Evolutionary conservation across 2,113 vertebrate genomes (phyloP), one percentile per base, ranked within the genome.

Genomic region (Cyprinodon tularosa): DNA sequence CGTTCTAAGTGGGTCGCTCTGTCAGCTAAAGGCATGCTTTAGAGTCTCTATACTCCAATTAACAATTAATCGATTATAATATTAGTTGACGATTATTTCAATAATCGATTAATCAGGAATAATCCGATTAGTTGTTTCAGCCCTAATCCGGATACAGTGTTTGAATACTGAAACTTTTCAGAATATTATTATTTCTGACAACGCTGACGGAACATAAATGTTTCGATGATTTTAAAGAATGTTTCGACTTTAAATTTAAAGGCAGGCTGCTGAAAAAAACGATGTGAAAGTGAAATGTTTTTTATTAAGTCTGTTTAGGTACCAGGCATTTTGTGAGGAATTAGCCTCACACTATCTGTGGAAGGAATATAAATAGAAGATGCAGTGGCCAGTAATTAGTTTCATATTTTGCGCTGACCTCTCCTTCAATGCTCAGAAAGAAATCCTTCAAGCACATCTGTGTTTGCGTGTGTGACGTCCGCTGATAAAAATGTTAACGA

Each of bases 281-380:
- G 29, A 45, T 38, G 57, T 59, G 64, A 57, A 38, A 83, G 63
- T 14, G 42, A 42, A 6, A 42, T 82, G 38, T 74, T 50, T 74
- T 20, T 69, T 12, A 63, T 83, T 77, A 73, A 13, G 63, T 57
- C 9, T 63, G 14, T 71, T 36, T 17, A 71, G 61, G 62, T 78
- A 72, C 59, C 66, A 60, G 48, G 66, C 77, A 74, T 2, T 47
- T 69, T 67, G 80, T 53, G 45, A 80, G 65, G 60, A 61, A 85
- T 90, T 76, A 71, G 42, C 89, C 81, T 78, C 77, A 66, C 66
- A 78, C 78, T 83, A 80, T 74, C 79, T 79, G 74, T 75, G 76
- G 88, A 84, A 76, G 44, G 57, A 89, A 78, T 80, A 88, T 82
- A 90, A 87, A 92, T 89, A 89, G 76, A 84, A 72, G 78, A 88